phyloP scores from a whole-genome alignment of 2,888 invertebrate genomes.

The Atrina japonica region DNA sequence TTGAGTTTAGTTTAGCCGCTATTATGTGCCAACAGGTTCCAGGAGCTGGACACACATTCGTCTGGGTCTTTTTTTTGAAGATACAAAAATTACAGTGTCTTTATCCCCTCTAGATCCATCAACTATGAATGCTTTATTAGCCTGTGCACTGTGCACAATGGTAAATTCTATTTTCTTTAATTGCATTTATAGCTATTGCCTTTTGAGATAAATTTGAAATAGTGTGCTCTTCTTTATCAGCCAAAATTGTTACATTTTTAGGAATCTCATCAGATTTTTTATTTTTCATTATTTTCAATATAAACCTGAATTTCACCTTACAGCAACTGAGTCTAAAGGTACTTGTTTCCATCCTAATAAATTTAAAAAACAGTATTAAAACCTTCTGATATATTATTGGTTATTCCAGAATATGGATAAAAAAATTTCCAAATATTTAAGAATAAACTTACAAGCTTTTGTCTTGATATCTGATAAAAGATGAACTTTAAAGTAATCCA shows the following conservation, averaged over 20 bases:
- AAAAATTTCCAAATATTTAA: too few species aligned
- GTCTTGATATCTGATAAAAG: constrained; percentile 29
- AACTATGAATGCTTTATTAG: constrained; percentile 34
- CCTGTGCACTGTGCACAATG: constrained; percentile 29
- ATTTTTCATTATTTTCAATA: too few species aligned
- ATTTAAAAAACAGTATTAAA: constrained; percentile 30
- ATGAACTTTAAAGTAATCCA: constrained; percentile 1
- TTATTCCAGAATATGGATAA: too few species aligned
- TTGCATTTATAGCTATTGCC: constrained; percentile 13
- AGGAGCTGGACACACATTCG: constrained; percentile 29
- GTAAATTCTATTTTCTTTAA: constrained; percentile 19
- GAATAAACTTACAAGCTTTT: too few species aligned
- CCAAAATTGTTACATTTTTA: not conserved
- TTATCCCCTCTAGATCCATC: constrained; percentile 30
- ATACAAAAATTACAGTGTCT: constrained; percentile 30
- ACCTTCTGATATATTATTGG: constrained; percentile 30
- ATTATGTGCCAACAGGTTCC: constrained; percentile 39
- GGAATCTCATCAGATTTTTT: not conserved
- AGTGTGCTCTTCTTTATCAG: not conserved
- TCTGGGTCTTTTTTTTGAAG: too few species aligned
- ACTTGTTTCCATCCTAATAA: constrained; percentile 25
- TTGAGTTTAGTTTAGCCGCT: constrained; percentile 29
- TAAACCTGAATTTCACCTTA: too few species aligned
- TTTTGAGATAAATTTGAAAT: constrained; percentile 8
- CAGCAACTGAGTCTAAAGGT: constrained; percentile 25